phyloP scores from a whole-genome alignment of 2,888 invertebrate genomes.

The Paralinhomoeus sp. region DNA sequence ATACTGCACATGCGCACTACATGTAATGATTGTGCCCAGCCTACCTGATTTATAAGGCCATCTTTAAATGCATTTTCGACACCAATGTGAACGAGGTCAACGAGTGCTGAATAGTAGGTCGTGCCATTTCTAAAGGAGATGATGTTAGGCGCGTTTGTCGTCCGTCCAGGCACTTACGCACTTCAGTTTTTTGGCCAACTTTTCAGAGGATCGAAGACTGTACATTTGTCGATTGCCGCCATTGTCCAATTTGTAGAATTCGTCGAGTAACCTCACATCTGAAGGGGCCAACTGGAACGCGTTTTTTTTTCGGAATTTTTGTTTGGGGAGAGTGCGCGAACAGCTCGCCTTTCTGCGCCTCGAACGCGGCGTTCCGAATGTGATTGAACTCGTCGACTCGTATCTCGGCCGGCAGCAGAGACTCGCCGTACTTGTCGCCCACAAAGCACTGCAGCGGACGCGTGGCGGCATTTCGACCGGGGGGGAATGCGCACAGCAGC shows the following conservation, averaged over 20 bases:
- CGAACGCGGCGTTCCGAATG: conserved; percentile 21
- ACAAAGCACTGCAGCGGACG: conserved; percentile 25
- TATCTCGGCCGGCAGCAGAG: conserved; percentile 26
- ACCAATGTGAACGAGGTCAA: background rate
- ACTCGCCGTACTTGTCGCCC: conserved; percentile 30
- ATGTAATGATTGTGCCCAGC: background rate
- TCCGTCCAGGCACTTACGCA: too few species aligned
- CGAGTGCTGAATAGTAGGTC: background rate
- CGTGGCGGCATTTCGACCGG: too few species aligned
- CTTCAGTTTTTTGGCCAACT: too few species aligned
- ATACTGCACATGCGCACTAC: too few species aligned
- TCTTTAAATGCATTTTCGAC: conserved; percentile 1
- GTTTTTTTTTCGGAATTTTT: too few species aligned
- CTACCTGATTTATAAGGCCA: conserved; percentile 5
- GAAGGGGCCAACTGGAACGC: too few species aligned
- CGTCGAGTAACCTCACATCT: conserved; percentile 25
- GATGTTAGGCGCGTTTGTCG: too few species aligned
- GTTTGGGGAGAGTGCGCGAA: too few species aligned
- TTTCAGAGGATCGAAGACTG: too few species aligned
- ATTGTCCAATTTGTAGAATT: conserved; percentile 28
- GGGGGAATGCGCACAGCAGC: too few species aligned
- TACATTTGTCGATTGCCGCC: conserved; percentile 17
- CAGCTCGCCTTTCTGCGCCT: conserved; percentile 21
- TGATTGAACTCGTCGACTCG: conserved; percentile 27
- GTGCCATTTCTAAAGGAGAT: background rate